phyloP scores from a whole-genome alignment of 2,888 invertebrate species.

The Griposia aprilina region DNA sequence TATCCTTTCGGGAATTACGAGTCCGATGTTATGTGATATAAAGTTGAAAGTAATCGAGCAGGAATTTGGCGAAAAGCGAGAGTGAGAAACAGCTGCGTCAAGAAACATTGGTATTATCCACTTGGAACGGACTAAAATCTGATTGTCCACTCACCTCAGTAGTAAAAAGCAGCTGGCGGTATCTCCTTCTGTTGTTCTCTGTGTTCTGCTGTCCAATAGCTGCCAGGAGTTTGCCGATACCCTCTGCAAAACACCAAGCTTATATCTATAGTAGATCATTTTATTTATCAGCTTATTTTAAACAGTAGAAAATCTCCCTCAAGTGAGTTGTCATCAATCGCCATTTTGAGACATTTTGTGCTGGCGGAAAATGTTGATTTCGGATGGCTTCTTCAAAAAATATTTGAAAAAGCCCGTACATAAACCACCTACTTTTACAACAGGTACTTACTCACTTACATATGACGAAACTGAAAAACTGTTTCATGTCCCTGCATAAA shows the following conservation, averaged over 20 bases:
- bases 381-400: background rate
- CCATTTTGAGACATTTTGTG: background rate
- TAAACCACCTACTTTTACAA: background rate
- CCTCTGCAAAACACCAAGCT: constrained; percentile 81
- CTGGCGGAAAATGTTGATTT: background rate
- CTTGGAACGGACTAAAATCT: no score
- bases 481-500: no score
- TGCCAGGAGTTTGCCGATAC: constrained; percentile 95
- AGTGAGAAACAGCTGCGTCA: no score
- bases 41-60: no score
- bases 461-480: no score
- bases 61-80: no score
- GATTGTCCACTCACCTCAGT: constrained; percentile 87
- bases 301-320: background rate
- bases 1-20: no score
- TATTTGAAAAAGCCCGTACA: background rate
- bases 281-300: background rate
- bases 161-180: constrained; percentile 96
- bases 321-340: background rate
- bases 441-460: background rate
- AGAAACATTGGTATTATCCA: background rate
- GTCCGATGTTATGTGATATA: no score
- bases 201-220: constrained; percentile 96
- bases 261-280: background rate
- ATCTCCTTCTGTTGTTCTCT: constrained; percentile 96